Percentiles rank a stretch among this genome's conserved stretches.
phyloP scores from a whole-genome alignment of 2,888 invertebrate species.

The Pogonocherus hispidulus region DNA sequence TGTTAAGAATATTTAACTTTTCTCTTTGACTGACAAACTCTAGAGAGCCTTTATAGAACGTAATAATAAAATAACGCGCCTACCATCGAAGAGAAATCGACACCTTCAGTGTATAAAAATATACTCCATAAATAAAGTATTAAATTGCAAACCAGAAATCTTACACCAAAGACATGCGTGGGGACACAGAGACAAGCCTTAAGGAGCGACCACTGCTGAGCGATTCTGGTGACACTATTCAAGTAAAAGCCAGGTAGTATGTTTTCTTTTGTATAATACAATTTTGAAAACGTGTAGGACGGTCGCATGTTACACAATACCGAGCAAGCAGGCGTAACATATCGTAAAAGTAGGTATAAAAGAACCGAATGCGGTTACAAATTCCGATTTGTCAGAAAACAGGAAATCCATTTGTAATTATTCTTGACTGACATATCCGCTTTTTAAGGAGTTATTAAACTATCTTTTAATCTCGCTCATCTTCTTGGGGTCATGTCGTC shows the following conservation, averaged over 20 bases:
- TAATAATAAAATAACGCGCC: too few species aligned
- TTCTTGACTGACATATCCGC: conserved; percentile 24
- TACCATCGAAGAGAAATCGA: too few species aligned
- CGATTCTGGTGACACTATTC: not conserved
- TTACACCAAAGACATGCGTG: conserved; percentile 21
- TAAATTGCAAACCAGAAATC: conserved; percentile 28
- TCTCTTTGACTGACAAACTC: too few species aligned
- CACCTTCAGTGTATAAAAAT: not conserved
- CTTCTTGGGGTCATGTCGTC: conserved; percentile 2
- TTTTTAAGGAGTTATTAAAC: conserved; percentile 22
- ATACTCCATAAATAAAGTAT: conserved; percentile 21
- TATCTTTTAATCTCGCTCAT: conserved; percentile 21
- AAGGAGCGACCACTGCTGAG: not conserved
- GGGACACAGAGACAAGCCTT: conserved; percentile 2
- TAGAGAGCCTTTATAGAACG: too few species aligned
- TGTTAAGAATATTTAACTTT: too few species aligned
- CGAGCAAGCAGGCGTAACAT: conserved; percentile 15
- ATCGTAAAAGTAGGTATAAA: conserved; percentile 3
- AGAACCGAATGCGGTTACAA: conserved; percentile 14
- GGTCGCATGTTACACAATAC: conserved; percentile 1
- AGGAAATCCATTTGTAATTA: conserved; percentile 29
- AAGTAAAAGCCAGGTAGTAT: conserved; percentile 18
- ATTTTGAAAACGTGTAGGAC: conserved; percentile 15
- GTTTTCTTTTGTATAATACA: conserved; percentile 11
- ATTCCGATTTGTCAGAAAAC: conserved; percentile 14